phyloP scores from a whole-genome alignment of 2,113 vertebrate species.

The Butorides virescens region DNA sequence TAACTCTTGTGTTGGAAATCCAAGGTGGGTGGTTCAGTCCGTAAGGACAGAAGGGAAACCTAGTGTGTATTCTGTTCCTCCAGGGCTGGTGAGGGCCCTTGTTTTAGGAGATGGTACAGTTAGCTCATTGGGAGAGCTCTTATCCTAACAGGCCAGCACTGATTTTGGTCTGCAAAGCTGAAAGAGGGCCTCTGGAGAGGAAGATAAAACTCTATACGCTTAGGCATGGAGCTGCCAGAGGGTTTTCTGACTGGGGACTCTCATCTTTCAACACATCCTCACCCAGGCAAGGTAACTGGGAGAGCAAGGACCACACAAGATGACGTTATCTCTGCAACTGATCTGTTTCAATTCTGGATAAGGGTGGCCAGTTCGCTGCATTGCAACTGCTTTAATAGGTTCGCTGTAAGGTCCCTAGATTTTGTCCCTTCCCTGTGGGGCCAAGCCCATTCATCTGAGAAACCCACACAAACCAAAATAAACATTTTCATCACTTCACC shows the following conservation, averaged over 20 bases:
- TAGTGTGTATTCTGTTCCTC: background rate
- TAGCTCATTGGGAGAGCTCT: background rate
- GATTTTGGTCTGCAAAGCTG: background rate
- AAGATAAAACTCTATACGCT: background rate
- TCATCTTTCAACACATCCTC: background rate
- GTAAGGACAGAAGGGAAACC: background rate
- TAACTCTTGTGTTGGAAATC: background rate
- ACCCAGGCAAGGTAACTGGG: background rate
- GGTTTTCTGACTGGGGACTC: conserved; percentile 1
- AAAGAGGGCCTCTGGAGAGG: background rate
- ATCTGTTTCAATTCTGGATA: background rate
- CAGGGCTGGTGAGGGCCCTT: background rate
- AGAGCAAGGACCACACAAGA: background rate
- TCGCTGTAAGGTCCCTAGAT: background rate
- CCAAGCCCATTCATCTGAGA: background rate
- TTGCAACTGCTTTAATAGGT: background rate
- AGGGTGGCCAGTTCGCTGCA: background rate
- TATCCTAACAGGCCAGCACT: background rate
- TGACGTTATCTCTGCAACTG: background rate
- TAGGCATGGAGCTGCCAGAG: background rate
- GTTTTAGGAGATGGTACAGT: background rate
- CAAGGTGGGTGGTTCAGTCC: background rate
- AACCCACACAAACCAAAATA: background rate
- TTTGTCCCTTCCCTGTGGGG: background rate
- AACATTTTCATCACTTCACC: background rate